Evolutionary conservation across 2,113 vertebrate genomes (phyloP).

Genomic region (Monarcha castaneiventris): DNA sequence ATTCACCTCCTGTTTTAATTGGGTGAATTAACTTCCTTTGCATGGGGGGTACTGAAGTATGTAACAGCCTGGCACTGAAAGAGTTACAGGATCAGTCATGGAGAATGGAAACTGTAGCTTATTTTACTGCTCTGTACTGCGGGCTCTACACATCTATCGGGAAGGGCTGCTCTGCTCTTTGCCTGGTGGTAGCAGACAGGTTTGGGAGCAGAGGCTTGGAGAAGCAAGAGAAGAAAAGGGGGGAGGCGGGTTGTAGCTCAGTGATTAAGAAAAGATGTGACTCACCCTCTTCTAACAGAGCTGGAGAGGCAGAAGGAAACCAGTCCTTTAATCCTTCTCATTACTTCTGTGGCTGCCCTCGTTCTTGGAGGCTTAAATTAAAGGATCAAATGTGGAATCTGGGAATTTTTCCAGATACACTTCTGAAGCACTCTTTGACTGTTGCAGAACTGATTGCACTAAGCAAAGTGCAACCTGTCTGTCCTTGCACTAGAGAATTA

Average conservation of each 20-base stretch:
- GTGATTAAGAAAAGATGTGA: neutral
- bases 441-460: neutral
- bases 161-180: neutral
- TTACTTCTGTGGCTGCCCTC: neutral
- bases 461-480: neutral
- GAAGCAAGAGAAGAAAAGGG: neutral
- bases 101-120: neutral
- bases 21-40: neutral
- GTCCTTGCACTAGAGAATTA: neutral
- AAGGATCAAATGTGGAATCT: neutral
- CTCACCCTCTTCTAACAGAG: neutral
- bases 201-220: neutral
- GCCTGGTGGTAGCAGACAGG: neutral
- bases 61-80: neutral
- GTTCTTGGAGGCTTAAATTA: neutral
- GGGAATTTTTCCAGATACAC: neutral
- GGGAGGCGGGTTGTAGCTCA: neutral
- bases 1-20: neutral
- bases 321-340: neutral
- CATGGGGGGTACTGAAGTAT: neutral
- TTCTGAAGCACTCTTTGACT: neutral
- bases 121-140: neutral
- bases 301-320: neutral
- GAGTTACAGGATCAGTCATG: neutral
- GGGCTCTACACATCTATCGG: neutral